Evolutionary conservation across 2,888 invertebrate species (phyloP).

Genomic region (Amitus sp.): DNA sequence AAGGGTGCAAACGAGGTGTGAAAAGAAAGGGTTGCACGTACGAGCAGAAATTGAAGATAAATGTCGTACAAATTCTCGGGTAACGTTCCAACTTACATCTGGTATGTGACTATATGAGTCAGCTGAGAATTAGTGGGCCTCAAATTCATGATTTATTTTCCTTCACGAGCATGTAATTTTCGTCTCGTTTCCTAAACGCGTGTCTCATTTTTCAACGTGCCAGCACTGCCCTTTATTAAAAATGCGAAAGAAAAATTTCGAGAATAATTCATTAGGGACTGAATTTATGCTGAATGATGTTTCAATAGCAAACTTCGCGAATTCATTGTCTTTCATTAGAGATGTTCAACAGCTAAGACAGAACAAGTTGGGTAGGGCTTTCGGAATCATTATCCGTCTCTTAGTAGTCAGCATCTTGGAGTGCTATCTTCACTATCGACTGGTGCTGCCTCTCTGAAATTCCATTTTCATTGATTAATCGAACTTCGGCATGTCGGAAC

Average conservation of each 20-base stretch:
- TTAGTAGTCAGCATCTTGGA: conserved; percentile 46
- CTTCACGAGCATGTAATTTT: conserved; percentile 9
- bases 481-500: conserved; percentile 60
- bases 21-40: conserved; percentile 34
- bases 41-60: conserved; percentile 46
- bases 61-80: conserved; percentile 47
- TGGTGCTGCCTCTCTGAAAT: conserved; percentile 48
- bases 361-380: conserved; percentile 25
- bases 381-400: conserved; percentile 41
- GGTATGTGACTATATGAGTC: conserved; percentile 37
- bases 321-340: conserved; percentile 49
- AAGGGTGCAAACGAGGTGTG: conserved; percentile 21
- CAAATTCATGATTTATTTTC: conserved; percentile 36
- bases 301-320: background rate
- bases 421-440: conserved; percentile 47
- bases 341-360: conserved; percentile 42
- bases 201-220: background rate
- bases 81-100: conserved; percentile 46
- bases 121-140: conserved; percentile 38
- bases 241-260: too few species aligned
- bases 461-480: conserved; percentile 62
- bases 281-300: too few species aligned
- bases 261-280: too few species aligned
- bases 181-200: background rate
- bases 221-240: background rate